Base-by-base conservation (phyloP, 1,140 invertebrate species). In the Aphis craccivora region DNA sequence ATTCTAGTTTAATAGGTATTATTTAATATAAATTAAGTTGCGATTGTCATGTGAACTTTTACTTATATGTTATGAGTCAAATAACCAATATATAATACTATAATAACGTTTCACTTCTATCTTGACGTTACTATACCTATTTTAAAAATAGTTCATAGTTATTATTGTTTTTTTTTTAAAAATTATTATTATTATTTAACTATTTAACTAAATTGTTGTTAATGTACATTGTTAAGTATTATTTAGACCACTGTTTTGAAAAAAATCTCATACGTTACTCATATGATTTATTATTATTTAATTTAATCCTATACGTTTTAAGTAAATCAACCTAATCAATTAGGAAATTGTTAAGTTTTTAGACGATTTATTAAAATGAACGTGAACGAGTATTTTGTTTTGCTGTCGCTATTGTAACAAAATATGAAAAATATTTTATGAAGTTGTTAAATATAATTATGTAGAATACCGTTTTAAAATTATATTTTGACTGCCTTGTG, bases 341-440 rank as follows among this genome's bases (percentile, higher is more conserved):
- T 89, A 89, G 88, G 35, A 25, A 53, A 40, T 89, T 89, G 88
- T 89, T 89, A 55, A 53, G 35, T 89, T 89, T 89, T 55, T 89
- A 35, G 37, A 87, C n/a, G 45, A 51, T 48, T 87, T 87, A 87
- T 87, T 43, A 4, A 45, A 87, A 87, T 87, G 48, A 87, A 87
- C 14, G 18, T 87, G 14, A 67, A 67, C 60, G 11, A n/a, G 30
- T 67, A n/a, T 67, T n/a, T 67, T n/a, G 30, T 67, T 67, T 67
- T n/a, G n/a, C 5, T 67, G 60, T 67, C 60, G 9, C 14, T 67
- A 48, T 48, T 67, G 30, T n/a, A 67, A 67, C 60, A 67, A 67
- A 4, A 18, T 67, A 18, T 8, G 60, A n/a, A 67, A n/a, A n/a
- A n/a, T 67, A 67, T n/a, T 67, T 7, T 2, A 14, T 67, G n/a